Base-by-base conservation (phyloP, 2,888 invertebrate genomes). In the Drosophila prolongata region DNA sequence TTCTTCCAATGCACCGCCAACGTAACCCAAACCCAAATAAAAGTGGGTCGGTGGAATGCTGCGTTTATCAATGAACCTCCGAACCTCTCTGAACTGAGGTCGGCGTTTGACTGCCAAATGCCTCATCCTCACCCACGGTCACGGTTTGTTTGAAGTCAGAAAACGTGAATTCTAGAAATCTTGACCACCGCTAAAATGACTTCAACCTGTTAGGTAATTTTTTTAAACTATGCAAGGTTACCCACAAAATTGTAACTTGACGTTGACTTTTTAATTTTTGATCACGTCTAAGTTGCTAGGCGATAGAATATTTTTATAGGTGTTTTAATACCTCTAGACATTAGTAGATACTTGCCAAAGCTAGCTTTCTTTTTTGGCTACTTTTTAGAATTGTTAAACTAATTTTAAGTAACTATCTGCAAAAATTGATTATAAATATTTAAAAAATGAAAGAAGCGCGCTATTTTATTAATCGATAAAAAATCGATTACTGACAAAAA, bases 1-100 rank as follows among this genome's bases (percentile, higher is more conserved):
- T 83, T 83, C 80, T 66, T 53, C 8, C 67, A 57, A 65, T 62
- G 59, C 67, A 34, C 43, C 53, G 24, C 43, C 37, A 10, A 40
- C 35, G 55, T 37, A 68, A 67, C 53, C 42, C 60, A 67, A 86
- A 43, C 85, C 77, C 69, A 68, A 40, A 38, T 61, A 27, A 54
- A 81, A 72, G 65, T 88, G 77, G 86, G 76, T 52, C 82, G 66
- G 34, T 46, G 76, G 72, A 76, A 88, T 83, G 75, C 87, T 72
- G 59, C n/a, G 35, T 59, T 65, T 69, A 82, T 82, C 87, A 85
- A 87, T 87, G 88, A 70, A 53, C 55, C 11, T 14, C 9, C 42
- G 62, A 70, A 62, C 46, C 53, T 24, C 24, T 19, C 19, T 19
- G 19, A 19, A 68, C 14, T 69, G 37, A 57, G 67, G 67, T 57